phyloP scores from a whole-genome alignment of 2,888 invertebrate species.

The Lasioglossum leucozonium region DNA sequence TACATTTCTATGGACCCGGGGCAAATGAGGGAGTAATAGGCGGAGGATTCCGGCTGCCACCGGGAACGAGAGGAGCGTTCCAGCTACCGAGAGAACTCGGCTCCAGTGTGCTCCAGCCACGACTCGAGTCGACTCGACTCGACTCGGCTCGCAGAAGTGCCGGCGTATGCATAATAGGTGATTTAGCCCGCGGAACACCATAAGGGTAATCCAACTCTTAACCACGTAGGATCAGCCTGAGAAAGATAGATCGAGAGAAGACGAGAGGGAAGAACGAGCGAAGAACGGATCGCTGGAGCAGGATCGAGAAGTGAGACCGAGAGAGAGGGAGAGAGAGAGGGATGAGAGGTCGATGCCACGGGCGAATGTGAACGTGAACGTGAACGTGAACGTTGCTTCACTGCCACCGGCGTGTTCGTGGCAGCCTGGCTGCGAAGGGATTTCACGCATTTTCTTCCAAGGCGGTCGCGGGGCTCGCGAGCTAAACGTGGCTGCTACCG shows the following conservation, averaged over 20 bases:
- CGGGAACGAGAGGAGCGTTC: conserved; percentile 40
- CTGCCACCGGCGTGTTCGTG: neutral
- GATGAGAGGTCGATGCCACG: conserved; percentile 36
- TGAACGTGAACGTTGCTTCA: neutral
- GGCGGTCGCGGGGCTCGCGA: conserved; percentile 9
- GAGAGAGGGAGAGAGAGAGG: neutral
- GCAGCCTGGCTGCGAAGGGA: conserved; percentile 21
- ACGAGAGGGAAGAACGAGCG: conserved; percentile 4
- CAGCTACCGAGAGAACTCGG: conserved; percentile 43
- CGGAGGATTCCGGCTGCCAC: conserved; percentile 48
- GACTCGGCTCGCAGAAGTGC: conserved; percentile 50
- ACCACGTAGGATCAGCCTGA: conserved; percentile 48
- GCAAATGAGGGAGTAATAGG: conserved; percentile 76
- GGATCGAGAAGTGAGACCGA: neutral
- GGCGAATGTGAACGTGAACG: conserved; percentile 4
- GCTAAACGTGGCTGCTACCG: neutral
- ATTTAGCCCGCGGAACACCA: conserved; percentile 74
- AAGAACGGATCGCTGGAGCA: conserved; percentile 4
- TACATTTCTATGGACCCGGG: conserved; percentile 75
- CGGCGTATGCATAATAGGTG: conserved; percentile 79
- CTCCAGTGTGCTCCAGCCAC: conserved; percentile 42
- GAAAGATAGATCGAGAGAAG: neutral
- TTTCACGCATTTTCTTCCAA: conserved; percentile 43
- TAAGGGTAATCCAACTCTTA: conserved; percentile 67
- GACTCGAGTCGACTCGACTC: conserved; percentile 17